phyloP scores from a whole-genome alignment of 2,888 invertebrate species.

The Venustoraphidia nigricollis region DNA sequence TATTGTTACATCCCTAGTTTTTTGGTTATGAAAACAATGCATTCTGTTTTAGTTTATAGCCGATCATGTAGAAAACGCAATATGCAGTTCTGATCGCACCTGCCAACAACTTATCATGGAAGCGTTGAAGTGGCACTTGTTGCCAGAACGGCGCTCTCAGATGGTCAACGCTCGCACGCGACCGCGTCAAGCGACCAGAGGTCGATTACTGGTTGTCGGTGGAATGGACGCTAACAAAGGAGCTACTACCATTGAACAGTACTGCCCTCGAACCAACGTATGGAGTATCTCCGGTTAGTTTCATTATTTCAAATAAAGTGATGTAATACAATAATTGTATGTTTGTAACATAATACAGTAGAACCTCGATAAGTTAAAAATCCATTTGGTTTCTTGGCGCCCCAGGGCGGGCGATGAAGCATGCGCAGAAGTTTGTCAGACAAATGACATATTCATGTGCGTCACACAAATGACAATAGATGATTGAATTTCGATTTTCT shows the following conservation, averaged over 20 bases:
- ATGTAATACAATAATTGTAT: too few species aligned
- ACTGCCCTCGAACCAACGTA: constrained; percentile 62
- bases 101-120: constrained; percentile 86
- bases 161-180: constrained; percentile 67
- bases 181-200: constrained; percentile 84
- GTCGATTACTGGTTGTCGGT: constrained; percentile 72
- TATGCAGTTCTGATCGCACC: constrained; percentile 44
- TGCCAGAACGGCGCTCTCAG: constrained; percentile 69
- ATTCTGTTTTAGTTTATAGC: constrained; percentile 55
- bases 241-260: constrained; percentile 80
- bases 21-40: not conserved
- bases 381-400: too few species aligned
- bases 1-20: too few species aligned
- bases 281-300: constrained; percentile 48
- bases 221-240: constrained; percentile 91
- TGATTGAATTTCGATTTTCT: too few species aligned
- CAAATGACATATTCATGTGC: too few species aligned
- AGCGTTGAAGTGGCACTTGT: constrained; percentile 82
- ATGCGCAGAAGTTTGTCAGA: too few species aligned
- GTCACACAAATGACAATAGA: too few species aligned
- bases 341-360: too few species aligned
- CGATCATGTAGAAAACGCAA: constrained; percentile 62
- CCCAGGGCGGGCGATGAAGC: too few species aligned
- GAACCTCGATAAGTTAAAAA: too few species aligned
- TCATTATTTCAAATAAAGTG: too few species aligned